These are phyloP conservation scores for Acanthornis magna DNA, from an alignment of 2,797 vertebrate species.

Conservation along the genomic window DNA sequence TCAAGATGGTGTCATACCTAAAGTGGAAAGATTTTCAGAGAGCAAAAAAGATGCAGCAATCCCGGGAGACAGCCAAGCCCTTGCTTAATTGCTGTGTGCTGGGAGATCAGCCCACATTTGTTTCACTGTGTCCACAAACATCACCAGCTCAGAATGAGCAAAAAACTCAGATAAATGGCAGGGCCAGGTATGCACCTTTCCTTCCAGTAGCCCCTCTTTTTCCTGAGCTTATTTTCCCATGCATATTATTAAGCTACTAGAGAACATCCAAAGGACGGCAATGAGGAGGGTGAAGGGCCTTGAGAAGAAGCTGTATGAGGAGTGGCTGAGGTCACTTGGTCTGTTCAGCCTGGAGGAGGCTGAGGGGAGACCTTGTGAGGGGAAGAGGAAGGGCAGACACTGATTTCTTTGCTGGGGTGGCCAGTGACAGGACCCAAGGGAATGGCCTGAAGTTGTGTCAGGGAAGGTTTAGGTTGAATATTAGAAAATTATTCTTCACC, in stretches of 20 bases:
- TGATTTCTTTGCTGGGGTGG: neutral
- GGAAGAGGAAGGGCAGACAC: neutral
- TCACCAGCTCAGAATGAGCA: neutral
- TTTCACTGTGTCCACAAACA: neutral
- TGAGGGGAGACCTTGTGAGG: rapidly evolving
- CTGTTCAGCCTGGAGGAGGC: neutral
- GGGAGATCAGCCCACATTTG: neutral
- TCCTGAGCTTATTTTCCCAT: neutral
- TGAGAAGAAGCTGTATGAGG: neutral
- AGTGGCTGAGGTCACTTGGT: neutral
- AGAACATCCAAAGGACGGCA: neutral
- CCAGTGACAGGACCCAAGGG: neutral
- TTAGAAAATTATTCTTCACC: neutral
- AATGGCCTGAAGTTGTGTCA: neutral
- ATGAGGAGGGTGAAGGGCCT: neutral
- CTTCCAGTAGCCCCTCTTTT: neutral
- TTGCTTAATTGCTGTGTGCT: neutral
- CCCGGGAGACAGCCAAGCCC: neutral
- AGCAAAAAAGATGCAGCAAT: neutral
- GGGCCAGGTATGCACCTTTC: neutral
- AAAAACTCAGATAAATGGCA: neutral
- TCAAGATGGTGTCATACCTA: neutral
- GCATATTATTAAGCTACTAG: neutral
- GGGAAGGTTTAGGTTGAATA: neutral
- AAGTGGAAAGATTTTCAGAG: neutral